phyloP scores from a whole-genome alignment of 2,888 invertebrate species.

The Morpho deidamia region DNA sequence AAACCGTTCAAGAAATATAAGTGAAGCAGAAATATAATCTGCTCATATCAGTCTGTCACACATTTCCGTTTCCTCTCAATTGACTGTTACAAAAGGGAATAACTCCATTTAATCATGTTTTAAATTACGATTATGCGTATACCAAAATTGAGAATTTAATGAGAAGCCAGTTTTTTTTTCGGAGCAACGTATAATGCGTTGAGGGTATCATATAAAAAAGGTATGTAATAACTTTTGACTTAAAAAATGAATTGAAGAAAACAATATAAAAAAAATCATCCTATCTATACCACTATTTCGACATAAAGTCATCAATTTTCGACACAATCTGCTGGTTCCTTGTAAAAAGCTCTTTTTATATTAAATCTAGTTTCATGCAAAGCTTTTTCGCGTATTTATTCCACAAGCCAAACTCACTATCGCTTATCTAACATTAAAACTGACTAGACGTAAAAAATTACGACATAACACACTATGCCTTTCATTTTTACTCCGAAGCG shows the following conservation, averaged over 20 bases:
- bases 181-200: slow-evolving; percentile 6
- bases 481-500: slow-evolving; percentile 55
- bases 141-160: neutral
- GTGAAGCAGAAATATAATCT: slow-evolving; percentile 5
- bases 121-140: neutral
- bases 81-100: slow-evolving; percentile 12
- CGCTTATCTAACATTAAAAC: slow-evolving; percentile 53
- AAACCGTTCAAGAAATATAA: slow-evolving; percentile 12
- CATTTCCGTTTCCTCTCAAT: slow-evolving; percentile 10
- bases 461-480: slow-evolving; percentile 44
- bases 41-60: slow-evolving; percentile 13
- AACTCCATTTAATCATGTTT: neutral
- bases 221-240: no score
- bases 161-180: slow-evolving; percentile 20
- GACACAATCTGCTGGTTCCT: no score
- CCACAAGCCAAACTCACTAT: slow-evolving; percentile 36
- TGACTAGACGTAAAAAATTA: slow-evolving; percentile 70
- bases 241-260: no score
- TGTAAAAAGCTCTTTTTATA: no score
- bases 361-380: slow-evolving; percentile 5
- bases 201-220: no score
- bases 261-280: no score
- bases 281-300: no score
- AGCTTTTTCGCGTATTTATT: slow-evolving; percentile 15
- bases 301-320: no score